These are phyloP conservation scores for Crepidodera aurea DNA, from an alignment of 2,888 invertebrate species.

Conservation along the genomic window DNA sequence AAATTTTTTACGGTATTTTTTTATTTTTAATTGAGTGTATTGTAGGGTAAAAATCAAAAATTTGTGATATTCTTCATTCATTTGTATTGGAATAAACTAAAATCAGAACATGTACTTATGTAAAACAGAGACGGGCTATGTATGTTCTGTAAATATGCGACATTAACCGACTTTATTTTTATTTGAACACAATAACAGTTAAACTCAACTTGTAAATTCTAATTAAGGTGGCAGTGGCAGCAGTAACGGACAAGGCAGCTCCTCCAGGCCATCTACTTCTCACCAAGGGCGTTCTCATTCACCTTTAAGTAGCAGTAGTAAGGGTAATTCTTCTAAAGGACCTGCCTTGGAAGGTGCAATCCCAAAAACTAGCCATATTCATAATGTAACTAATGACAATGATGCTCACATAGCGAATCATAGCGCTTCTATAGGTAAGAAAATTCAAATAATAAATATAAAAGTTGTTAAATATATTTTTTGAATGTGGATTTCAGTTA, in stretches of 20 bases:
- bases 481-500: too few species aligned
- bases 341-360: constrained; percentile 41
- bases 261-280: constrained; percentile 40
- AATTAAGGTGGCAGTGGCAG: constrained; percentile 33
- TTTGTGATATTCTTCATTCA: too few species aligned
- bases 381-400: constrained; percentile 44
- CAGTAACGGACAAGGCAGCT: constrained; percentile 36
- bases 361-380: constrained; percentile 42
- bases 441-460: not conserved
- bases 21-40: too few species aligned
- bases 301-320: constrained; percentile 34
- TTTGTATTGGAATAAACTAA: too few species aligned
- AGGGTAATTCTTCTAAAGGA: constrained; percentile 41
- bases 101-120: too few species aligned
- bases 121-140: too few species aligned
- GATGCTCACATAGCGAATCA: constrained; percentile 48
- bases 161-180: too few species aligned
- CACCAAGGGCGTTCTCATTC: constrained; percentile 36
- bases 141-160: too few species aligned
- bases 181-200: too few species aligned
- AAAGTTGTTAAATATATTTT: not conserved
- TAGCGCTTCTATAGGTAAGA: constrained; percentile 49
- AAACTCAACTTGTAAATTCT: too few species aligned
- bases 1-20: too few species aligned
- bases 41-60: too few species aligned